A percentile compares a stretch with the other conserved stretches of the same genome.
These are phyloP conservation scores for Mythimna impura DNA, from an alignment of 2,888 invertebrate genomes.

Conservation along the genomic window DNA sequence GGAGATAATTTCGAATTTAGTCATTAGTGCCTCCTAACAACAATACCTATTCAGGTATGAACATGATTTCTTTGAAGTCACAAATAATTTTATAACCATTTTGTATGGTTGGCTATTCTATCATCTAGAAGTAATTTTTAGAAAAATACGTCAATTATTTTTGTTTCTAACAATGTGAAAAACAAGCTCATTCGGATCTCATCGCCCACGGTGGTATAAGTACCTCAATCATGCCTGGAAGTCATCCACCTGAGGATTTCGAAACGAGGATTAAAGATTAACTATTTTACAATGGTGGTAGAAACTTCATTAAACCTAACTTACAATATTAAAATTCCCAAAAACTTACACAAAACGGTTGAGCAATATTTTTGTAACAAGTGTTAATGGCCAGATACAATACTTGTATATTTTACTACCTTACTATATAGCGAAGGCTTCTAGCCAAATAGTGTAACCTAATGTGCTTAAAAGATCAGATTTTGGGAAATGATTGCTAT, in stretches of 20 bases:
- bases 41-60: conserved; percentile 46
- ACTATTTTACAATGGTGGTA: conserved; percentile 47
- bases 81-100: conserved; percentile 68
- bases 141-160: conserved; percentile 65
- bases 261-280: conserved; percentile 37
- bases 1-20: conserved; percentile 47
- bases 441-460: conserved; percentile 26
- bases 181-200: conserved; percentile 48
- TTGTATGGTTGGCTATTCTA: conserved; percentile 64
- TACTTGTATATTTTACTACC: conserved; percentile 42
- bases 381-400: conserved; percentile 25
- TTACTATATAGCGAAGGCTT: conserved; percentile 16
- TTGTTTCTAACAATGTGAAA: conserved; percentile 35
- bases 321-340: conserved; percentile 57
- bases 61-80: conserved; percentile 68
- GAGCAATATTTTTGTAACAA: conserved; percentile 41
- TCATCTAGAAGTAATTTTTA: conserved; percentile 65
- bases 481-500: conserved; percentile 43
- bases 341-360: conserved; percentile 43
- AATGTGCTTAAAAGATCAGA: conserved; percentile 17
- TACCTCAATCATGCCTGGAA: conserved; percentile 38
- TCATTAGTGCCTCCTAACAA: conserved; percentile 52
- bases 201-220: conserved; percentile 58
- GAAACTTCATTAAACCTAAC: conserved; percentile 40
- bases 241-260: conserved; percentile 33